Evolutionary conservation across 2,113 vertebrate species (phyloP), one percentile per base, ranked within the genome.

Genomic region (Podarcis muralis): DNA sequence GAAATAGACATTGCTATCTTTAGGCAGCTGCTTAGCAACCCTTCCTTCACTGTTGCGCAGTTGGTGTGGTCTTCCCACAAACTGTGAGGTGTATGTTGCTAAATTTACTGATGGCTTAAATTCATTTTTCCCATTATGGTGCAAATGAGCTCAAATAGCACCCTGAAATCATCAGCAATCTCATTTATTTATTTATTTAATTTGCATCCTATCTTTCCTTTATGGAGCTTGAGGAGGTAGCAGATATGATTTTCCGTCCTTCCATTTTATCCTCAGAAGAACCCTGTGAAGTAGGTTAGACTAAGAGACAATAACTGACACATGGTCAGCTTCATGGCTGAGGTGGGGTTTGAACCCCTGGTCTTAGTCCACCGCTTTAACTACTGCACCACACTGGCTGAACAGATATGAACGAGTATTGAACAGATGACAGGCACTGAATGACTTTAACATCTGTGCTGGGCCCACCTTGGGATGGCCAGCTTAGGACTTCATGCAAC

Each of bases 21-120:
- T 87, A 92, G 85, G 88, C 91, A 95, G 87, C 91, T 96, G 91
- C 93, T 95, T 94, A 94, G 91, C 94, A 95, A 92, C 88, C 78
- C 91, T 91, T 84, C 93, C 91, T 93, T 88, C 75, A 86, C 92
- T 93, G 80, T 96, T 95, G 94, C n/a, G 72, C 93, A 96, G 89
- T 87, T 90, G 81, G 87, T 53, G 53, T 89, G 81, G 84, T 93
- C 88, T 96, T 93, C 91, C 91, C 84, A 94, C 93, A 89, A 89
- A 83, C 93, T 92, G 87, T 91, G 87, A 91, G 90, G 84, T 53
- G 48, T 53, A 53, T 93, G 65, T 81, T 89, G 91, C 85, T 93
- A 94, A 93, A 95, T 92, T 93, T 92, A 89, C 86, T 0, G 43
- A 87, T 93, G 93, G 91, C 92, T 93, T 77, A 62, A 80, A 66